Base-by-base conservation (phyloP, 2,113 vertebrate genomes). In the Zeus faber region DNA sequence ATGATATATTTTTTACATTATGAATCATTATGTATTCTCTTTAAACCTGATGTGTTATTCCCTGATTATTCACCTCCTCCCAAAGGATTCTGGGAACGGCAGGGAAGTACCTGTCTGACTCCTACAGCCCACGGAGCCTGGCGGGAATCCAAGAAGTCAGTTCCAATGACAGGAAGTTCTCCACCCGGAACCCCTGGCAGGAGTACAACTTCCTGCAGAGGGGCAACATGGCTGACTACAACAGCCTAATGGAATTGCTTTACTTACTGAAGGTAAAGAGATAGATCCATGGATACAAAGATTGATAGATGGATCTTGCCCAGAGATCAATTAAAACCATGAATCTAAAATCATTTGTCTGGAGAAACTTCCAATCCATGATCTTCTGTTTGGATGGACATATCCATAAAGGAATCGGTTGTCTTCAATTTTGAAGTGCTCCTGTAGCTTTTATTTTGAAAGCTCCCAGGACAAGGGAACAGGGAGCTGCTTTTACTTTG, bases 191-290 rank as follows among this genome's bases (percentile, higher is more conserved):
- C 70, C 97, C 97, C 1, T 99, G 96, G 97, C 96, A 97, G 74
- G 97, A 99, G 2, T 93, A 96, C 76, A 98, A 96, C 82, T 99
- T 97, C 55, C 92, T 99, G 4, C 89, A 94, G 86, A 93, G 91
- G 67, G 93, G 92, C 31, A 92, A 87, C 63, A 85, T 89, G 0
- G 90, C 86, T 0, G 93, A 96, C 53, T 92, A 94, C 37, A 92
- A 90, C 77, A 91, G 85, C 73, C 88, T 99, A 7, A 90, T 99
- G 94, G 97, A 98, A 65, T 90, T 90, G 0, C 93, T 99, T 11
- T 96, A 95, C 80, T 92, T 90, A 2, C 84, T 99, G 14, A 99
- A 99, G 94, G 97, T 99, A 81, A 9, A n/a, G 33, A 37, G 4
- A 13, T n/a, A n/a, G n/a, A n/a, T n/a, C n/a, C n/a, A n/a, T n/a